These are phyloP conservation scores for Drosophila parabipectinata DNA, from an alignment of 1,140 invertebrate species.

Conservation along the genomic window DNA sequence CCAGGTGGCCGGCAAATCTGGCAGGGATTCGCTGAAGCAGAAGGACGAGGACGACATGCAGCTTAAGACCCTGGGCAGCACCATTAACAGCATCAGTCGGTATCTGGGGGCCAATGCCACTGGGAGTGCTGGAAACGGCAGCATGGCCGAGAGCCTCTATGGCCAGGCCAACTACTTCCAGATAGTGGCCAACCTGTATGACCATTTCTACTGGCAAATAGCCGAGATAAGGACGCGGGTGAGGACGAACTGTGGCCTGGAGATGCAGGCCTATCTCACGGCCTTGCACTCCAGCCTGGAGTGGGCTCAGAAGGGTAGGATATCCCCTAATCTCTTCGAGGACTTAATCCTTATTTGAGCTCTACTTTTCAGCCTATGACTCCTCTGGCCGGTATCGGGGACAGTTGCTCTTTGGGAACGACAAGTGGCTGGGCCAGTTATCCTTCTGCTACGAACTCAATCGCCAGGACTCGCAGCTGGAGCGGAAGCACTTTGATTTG, in stretches of 20 bases:
- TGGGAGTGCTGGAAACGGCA: conserved; percentile 27
- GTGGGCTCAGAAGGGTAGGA: conserved; percentile 80
- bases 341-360: not conserved
- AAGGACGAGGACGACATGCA: conserved; percentile 64
- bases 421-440: conserved; percentile 91
- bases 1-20: conserved; percentile 48
- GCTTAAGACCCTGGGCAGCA: conserved; percentile 63
- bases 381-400: conserved; percentile 92
- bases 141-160: conserved; percentile 66
- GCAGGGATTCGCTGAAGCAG: conserved; percentile 67
- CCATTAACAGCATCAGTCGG: conserved; percentile 73
- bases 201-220: conserved; percentile 82
- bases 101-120: conserved; percentile 48
- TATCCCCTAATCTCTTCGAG: rapidly evolving
- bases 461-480: conserved; percentile 47
- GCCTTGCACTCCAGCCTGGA: conserved; percentile 72
- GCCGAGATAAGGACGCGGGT: conserved; percentile 74
- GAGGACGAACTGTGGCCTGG: conserved; percentile 66
- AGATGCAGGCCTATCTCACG: conserved; percentile 79
- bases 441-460: conserved; percentile 78
- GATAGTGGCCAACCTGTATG: conserved; percentile 80
- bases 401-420: conserved; percentile 92
- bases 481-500: conserved; percentile 77
- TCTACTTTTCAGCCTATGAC: conserved; percentile 87
- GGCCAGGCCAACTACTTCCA: conserved; percentile 73